A percentile compares a stretch with the other conserved stretches of the same genome.
phyloP scores from a whole-genome alignment of 2,113 vertebrate species.

The Dinomys branickii region DNA sequence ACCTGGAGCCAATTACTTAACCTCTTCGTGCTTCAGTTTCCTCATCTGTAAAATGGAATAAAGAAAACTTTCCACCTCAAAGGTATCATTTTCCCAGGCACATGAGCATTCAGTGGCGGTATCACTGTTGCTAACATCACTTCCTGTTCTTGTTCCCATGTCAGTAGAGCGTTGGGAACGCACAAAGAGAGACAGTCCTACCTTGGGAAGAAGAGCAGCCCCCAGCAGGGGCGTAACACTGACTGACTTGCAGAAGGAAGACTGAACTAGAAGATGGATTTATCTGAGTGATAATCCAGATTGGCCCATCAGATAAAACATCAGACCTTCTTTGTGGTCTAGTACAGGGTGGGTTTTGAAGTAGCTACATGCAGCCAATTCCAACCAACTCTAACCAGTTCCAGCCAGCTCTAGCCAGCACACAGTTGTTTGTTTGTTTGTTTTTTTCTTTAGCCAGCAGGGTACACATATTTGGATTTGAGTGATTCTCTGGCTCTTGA shows the following conservation, averaged over 20 bases:
- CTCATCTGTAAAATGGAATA: background rate
- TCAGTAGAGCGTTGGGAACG: background rate
- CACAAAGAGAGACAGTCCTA: no score
- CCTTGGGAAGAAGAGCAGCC: background rate
- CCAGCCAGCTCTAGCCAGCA: background rate
- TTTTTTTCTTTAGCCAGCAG: background rate
- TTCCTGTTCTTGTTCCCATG: background rate
- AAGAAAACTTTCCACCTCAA: background rate
- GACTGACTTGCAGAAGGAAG: background rate
- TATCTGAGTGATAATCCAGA: background rate
- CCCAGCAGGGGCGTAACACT: accelerated
- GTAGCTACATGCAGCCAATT: accelerated
- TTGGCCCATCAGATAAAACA: no score
- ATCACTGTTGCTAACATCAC: accelerated
- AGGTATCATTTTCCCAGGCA: background rate
- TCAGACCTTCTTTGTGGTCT: background rate
- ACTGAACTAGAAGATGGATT: background rate
- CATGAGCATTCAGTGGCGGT: accelerated
- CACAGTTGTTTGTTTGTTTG: background rate
- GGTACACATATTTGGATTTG: background rate
- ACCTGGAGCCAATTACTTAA: no score
- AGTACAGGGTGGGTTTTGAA: background rate
- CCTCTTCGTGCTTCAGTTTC: background rate
- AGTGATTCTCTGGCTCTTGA: background rate
- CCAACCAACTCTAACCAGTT: background rate